Evolutionary conservation across 1,140 invertebrate genomes (phyloP), one percentile per base, ranked within the genome.

Genomic region (Calycopis cecrops): DNA sequence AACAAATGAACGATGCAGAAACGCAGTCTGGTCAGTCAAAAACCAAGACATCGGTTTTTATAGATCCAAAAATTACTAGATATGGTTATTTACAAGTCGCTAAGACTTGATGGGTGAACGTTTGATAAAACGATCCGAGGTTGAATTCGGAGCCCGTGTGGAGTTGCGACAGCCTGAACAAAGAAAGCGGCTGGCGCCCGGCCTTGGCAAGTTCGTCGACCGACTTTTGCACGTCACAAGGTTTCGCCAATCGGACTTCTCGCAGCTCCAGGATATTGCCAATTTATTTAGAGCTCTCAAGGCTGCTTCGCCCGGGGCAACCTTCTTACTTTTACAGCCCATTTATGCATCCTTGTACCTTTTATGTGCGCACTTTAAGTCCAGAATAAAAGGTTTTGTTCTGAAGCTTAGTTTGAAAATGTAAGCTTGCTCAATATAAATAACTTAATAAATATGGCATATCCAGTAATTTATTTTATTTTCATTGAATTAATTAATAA

Each of bases 181-280:
- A 86, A 84, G 83, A 86, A 86, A 86, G 80, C 76, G 82, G 69
- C 73, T 69, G 63, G 72, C 68, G 66, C 55, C 59, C 74, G 76
- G 81, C 81, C 83, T 85, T 86, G 80, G 62, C 38, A 71, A 78
- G 83, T 85, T 86, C 83, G 73, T 78, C 79, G 83, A 78, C 83
- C 81, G 81, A 83, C 66, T 85, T 86, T 78, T 79, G 81, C 79
- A 63, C 79, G 79, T 83, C 79, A 75, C 83, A 87, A 87, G 83
- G 84, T 87, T 87, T 87, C 79, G 80, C 84, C 83, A 87, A 75
- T 75, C 84, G 74, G 72, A 76, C 83, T 80, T 80, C 81, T 82
- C 74, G 73, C 62, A 59, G 70, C 79, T 84, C 81, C 81, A 87
- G 84, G 83, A 87, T 87, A 87, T 87, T 87, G 81, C 78, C 83